These are phyloP conservation scores for Vultur gryphus DNA, from an alignment of 2,797 vertebrate genomes.

Conservation along the genomic window DNA sequence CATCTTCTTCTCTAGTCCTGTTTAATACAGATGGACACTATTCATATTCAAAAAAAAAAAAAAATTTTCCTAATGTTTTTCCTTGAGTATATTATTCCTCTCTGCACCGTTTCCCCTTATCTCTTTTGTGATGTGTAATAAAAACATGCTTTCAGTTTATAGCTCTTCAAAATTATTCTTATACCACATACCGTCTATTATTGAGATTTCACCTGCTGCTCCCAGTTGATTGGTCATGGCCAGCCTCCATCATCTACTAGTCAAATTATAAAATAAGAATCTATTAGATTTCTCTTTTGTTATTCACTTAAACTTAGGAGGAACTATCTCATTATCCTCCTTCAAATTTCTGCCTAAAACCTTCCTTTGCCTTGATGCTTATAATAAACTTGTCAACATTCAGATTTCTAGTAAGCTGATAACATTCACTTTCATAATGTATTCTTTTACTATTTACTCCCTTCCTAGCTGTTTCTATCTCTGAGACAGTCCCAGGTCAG, in stretches of 20 bases:
- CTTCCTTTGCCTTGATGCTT: background rate
- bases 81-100: background rate
- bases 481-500: background rate
- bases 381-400: background rate
- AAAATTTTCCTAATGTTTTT: background rate
- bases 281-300: background rate
- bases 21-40: background rate
- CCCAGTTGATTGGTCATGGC: background rate
- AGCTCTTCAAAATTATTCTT: background rate
- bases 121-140: background rate
- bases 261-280: background rate
- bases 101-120: background rate
- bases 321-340: background rate
- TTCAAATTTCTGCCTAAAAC: background rate
- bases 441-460: background rate
- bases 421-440: background rate
- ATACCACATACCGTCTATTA: rapidly evolving
- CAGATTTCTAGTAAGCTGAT: background rate
- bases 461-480: background rate
- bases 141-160: background rate
- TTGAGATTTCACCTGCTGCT: background rate
- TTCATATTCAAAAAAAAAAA: background rate
- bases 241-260: background rate
- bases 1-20: background rate
- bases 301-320: background rate